Evolutionary conservation across 64 coral and sea anemone species (phyloP).

Genomic region (Dendronephthya gigantea): DNA sequence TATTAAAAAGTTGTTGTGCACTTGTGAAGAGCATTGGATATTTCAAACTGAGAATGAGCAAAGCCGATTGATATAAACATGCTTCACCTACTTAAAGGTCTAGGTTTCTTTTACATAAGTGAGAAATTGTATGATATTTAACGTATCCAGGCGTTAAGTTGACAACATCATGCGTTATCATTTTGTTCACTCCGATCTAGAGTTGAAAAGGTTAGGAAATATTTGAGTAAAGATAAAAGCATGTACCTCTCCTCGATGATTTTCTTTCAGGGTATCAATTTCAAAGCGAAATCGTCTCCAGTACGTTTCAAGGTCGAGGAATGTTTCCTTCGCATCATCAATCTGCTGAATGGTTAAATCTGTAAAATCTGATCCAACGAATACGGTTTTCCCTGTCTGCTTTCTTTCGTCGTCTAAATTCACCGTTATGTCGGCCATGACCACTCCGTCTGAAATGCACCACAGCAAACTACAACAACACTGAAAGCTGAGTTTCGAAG

Average conservation of each 20-base stretch:
- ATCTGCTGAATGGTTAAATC: background rate
- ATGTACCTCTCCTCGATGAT: slow-evolving; percentile 9
- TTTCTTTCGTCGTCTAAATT: background rate
- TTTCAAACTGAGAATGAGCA: background rate
- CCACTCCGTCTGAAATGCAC: background rate
- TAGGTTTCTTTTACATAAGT: too few relatives aligned
- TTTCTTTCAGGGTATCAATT: background rate
- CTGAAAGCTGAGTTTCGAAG: background rate
- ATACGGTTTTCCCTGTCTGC: background rate
- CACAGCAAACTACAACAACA: background rate
- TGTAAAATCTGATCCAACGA: background rate
- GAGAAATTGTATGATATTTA: background rate
- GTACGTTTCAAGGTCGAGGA: slow-evolving; percentile 9
- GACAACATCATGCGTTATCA: background rate
- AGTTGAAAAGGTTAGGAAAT: background rate
- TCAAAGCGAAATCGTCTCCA: slow-evolving; percentile 19
- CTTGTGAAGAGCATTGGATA: too few relatives aligned
- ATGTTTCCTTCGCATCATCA: background rate
- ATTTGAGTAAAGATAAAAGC: background rate
- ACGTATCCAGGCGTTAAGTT: background rate
- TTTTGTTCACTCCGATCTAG: background rate
- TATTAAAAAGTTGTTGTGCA: too few relatives aligned
- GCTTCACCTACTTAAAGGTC: too few relatives aligned
- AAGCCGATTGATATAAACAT: background rate
- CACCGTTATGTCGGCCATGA: background rate